Evolutionary conservation across 2,888 invertebrate genomes (phyloP), one percentile per base, ranked within the genome.

Genomic region (Torymus auratus): DNA sequence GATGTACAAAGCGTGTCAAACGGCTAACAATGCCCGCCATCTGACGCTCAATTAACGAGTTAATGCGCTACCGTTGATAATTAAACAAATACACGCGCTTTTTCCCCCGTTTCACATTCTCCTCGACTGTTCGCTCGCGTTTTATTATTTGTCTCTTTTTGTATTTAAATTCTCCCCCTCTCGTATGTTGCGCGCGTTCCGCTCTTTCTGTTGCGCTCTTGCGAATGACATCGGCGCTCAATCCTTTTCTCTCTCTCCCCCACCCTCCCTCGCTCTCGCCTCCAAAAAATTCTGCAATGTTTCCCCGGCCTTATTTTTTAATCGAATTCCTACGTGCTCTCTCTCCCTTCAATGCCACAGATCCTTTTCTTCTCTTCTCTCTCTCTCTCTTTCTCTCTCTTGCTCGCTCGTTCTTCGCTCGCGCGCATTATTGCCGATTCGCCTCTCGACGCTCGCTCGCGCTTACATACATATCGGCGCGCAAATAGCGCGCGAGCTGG

Each of bases 11-110:
- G 89, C 89, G 88, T 88, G 90, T 91, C 90, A 91, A 85, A 80
- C 84, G 84, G 84, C 84, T 84, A 83, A 90, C 90, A 91, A 91
- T 90, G 85, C 84, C 72, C 84, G 85, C 86, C 88, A 88, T 89
- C 89, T 90, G 91, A 90, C 90, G 89, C 88, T 90, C 89, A 91
- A 91, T 91, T 90, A 91, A 89, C 90, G 89, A 91, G 90, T 91
- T 91, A 91, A 91, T 90, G 87, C 88, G 88, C 85, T 88, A 88
- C 89, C 88, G 87, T 87, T 90, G 68, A 76, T 82, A 82, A 90
- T 90, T 90, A 90, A 90, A 90, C 90, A 90, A 90, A 89, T 88
- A 88, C 87, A 80, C 84, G 82, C 68, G 81, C 75, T 53, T 65
- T 76, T 65, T 53, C 86, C 23, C 62, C n/a, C n/a, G 56, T 56